Conservation (phyloP, 2,113 vertebrate species). For the Sceloporus undulatus region DNA sequence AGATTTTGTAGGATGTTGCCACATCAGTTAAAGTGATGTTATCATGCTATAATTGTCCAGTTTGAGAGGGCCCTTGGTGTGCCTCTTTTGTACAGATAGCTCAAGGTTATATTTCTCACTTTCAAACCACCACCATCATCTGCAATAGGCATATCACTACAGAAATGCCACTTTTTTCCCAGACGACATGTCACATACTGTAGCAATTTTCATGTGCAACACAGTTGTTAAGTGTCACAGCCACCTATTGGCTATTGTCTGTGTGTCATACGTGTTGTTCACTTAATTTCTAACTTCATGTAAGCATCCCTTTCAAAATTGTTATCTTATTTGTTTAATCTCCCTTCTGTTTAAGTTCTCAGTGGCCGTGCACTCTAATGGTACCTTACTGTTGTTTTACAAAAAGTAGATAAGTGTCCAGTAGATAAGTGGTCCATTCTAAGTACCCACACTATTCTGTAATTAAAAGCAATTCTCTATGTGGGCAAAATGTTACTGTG, state of each 20-base stretch:
- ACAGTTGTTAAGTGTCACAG: neutral
- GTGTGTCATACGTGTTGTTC: neutral
- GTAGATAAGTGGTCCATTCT: neutral
- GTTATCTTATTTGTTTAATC: neutral
- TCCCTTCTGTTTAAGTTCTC: neutral
- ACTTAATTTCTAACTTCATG: neutral
- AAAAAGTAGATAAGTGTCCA: neutral
- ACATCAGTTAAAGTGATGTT: too few relatives aligned
- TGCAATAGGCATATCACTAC: neutral
- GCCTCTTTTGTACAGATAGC: neutral
- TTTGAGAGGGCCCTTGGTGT: too few relatives aligned
- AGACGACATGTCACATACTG: rapidly evolving
- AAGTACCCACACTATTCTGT: neutral
- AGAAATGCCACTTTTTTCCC: neutral
- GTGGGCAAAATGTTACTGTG: too few relatives aligned
- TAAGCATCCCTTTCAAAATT: too few relatives aligned
- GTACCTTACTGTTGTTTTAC: neutral
- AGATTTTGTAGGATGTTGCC: too few relatives aligned
- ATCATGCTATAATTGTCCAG: too few relatives aligned
- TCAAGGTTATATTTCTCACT: neutral
- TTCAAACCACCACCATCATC: neutral
- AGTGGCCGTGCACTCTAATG: neutral
- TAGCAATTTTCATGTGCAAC: neutral
- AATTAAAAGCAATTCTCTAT: neutral
- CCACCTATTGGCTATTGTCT: neutral